Evolutionary conservation across 1,140 invertebrate species (phyloP), one percentile per base, ranked within the genome.

Genomic region (Nymphalis io): DNA sequence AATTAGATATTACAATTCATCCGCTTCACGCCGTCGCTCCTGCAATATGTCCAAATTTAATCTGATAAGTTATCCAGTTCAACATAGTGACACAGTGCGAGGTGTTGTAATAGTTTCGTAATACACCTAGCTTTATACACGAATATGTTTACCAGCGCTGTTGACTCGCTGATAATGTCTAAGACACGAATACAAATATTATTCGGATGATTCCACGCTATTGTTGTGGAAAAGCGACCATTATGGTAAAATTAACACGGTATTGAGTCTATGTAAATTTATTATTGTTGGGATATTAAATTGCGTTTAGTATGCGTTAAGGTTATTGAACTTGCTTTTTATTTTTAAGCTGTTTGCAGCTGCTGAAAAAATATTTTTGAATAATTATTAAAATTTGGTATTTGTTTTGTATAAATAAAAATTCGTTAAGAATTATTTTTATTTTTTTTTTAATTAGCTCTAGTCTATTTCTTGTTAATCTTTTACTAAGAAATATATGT

Each of bases 81-180:
- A 83, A 73, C 76, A 57, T 51, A 64, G 51, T 84, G 81, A 81
- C 80, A 81, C 70, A 85, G 74, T 80, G 60, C 73, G 57, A 44
- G 46, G 65, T 87, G 75, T 79, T 64, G 83, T 85, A 85, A 85
- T 70, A 76, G 27, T 81, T 77, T 81, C 46, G 75, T 79, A 80
- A 82, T 68, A 64, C 72, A 51, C 27, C 27, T 33, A 33, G 10
- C 27, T 33, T 8, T 33, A 42, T 51, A 13, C 44, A 62, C 69
- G 69, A 63, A 64, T 73, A 79, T 79, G 78, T 82, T 84, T 85
- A 77, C 78, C 63, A 72, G 46, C 44, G 40, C 69, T 82, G 80
- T 83, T 80, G 66, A 75, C 74, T 72, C 46, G 53, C 38, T 70
- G 78, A 79, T 79, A 72, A 65, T 77, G 64, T 51, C 60, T 33